A percentile compares a stretch with the other conserved stretches of the same genome.
Evolutionary conservation across 2,888 invertebrate species (phyloP).

Genomic region (Chydorus sphaericus): DNA sequence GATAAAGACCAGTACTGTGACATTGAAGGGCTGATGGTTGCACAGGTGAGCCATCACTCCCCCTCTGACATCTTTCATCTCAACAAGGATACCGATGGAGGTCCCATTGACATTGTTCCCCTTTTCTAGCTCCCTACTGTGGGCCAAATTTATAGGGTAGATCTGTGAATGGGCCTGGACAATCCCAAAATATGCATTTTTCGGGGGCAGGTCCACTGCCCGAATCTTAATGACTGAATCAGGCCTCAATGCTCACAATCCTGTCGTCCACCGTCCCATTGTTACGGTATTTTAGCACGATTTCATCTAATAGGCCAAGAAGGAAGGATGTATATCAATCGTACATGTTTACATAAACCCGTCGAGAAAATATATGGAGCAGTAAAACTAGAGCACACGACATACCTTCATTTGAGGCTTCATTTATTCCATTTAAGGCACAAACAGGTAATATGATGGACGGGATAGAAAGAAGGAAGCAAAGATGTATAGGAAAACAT

Average conservation of each 20-base stretch:
- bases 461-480: background rate
- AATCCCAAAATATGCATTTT: conserved; percentile 38
- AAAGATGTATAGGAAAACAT: background rate
- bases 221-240: conserved; percentile 9
- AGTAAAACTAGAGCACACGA: no score
- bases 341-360: no score
- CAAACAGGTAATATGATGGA: no score
- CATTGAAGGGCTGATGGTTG: conserved; percentile 31
- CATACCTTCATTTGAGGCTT: background rate
- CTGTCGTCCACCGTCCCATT: background rate
- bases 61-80: conserved; percentile 21
- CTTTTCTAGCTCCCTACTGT: conserved; percentile 25
- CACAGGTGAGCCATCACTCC: conserved; percentile 30
- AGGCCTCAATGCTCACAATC: conserved; percentile 2
- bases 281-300: background rate
- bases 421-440: background rate
- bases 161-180: conserved; percentile 48
- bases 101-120: conserved; percentile 38
- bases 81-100: conserved; percentile 42
- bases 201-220: conserved; percentile 23
- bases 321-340: no score
- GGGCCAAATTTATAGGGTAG: conserved; percentile 41
- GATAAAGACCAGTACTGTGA: conserved; percentile 33
- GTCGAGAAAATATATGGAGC: no score
- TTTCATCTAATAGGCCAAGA: background rate